Conservation (phyloP, 2,888 invertebrate genomes). For the Acanthopleura granulata region DNA sequence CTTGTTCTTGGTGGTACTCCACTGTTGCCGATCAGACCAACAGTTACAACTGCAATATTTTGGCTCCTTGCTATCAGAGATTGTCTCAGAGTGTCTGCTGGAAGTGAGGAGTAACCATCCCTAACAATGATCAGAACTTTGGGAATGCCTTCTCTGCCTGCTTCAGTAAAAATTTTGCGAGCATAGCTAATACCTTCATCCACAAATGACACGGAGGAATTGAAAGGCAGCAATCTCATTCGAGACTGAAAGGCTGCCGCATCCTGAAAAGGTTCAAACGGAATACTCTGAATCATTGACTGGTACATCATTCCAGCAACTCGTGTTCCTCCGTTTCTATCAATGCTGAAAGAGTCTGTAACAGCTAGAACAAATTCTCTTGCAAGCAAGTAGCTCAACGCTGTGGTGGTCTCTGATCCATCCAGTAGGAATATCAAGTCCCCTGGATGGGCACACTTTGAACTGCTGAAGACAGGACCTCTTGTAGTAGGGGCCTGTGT, state of each 20-base stretch:
- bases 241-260: background rate
- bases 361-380: background rate
- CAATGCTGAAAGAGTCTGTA: background rate
- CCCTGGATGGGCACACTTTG: background rate
- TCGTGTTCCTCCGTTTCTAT: background rate
- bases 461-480: too few species aligned
- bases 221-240: background rate
- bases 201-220: background rate
- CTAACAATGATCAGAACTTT: constrained; percentile 2
- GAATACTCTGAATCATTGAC: background rate
- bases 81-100: background rate
- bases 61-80: background rate
- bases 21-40: background rate
- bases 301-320: background rate
- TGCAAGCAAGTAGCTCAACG: background rate
- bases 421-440: background rate
- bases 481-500: too few species aligned
- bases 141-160: background rate
- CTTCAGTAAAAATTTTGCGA: background rate
- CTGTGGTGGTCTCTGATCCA: background rate
- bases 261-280: background rate
- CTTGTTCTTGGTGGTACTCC: background rate
- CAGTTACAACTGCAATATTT: background rate
- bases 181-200: background rate
- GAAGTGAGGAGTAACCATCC: background rate